These are phyloP conservation scores for Streblospio benedicti DNA, from an alignment of 1,140 invertebrate species.

Conservation along the genomic window DNA sequence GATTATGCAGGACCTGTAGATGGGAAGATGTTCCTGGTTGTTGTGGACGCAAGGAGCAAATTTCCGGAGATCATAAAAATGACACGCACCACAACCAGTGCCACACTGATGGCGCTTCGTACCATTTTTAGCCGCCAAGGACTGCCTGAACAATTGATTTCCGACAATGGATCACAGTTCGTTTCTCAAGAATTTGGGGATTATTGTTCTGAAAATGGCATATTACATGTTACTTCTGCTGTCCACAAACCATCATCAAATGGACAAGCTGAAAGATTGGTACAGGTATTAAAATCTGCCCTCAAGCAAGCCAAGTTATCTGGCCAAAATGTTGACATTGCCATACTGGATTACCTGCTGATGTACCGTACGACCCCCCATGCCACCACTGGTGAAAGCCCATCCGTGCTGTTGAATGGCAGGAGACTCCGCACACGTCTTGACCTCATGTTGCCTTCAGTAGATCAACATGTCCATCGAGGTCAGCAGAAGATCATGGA, in stretches of 20 bases:
- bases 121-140: neutral
- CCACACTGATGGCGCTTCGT: neutral
- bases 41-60: neutral
- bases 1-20: neutral
- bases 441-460: neutral
- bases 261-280: conserved; percentile 27
- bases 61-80: neutral
- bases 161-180: conserved; percentile 29
- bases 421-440: neutral
- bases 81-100: neutral
- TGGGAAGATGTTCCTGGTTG: neutral
- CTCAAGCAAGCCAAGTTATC: conserved; percentile 4
- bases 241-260: conserved; percentile 25
- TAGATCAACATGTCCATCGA: neutral
- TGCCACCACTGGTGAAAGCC: neutral
- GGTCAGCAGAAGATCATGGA: neutral
- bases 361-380: neutral
- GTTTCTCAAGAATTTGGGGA: conserved; percentile 22
- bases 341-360: too few relatives aligned
- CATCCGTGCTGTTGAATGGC: neutral
- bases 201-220: conserved; percentile 21
- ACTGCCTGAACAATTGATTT: conserved; percentile 9
- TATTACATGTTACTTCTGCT: conserved; percentile 18
- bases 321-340: neutral
- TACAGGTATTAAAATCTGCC: conserved; percentile 17